Conservation (phyloP, 2,113 vertebrate species). For the Romanogobio albipinnatus region DNA sequence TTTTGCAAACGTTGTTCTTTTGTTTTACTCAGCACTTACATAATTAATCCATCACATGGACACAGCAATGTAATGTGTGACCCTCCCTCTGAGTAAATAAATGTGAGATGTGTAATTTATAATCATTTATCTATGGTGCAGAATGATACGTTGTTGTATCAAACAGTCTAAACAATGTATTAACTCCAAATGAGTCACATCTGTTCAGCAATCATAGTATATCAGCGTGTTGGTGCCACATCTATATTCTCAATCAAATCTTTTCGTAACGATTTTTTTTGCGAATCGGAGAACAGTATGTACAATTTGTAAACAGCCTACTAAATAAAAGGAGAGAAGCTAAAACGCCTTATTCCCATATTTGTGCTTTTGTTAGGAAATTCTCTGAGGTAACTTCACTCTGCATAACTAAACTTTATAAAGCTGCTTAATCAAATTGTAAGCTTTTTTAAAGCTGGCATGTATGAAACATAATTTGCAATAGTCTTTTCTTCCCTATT, state of each 20-base stretch:
- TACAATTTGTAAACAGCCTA: too few relatives aligned
- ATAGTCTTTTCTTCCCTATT: too few relatives aligned
- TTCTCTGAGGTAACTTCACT: too few relatives aligned
- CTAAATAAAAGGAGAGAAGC: too few relatives aligned
- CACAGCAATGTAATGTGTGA: neutral
- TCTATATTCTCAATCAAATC: slow-evolving; percentile 10
- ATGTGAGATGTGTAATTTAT: slow-evolving; percentile 11
- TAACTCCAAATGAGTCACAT: slow-evolving; percentile 60
- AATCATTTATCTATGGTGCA: slow-evolving; percentile 15
- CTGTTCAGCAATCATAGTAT: neutral
- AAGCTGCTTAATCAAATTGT: too few relatives aligned
- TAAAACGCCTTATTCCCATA: too few relatives aligned
- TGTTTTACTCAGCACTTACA: neutral
- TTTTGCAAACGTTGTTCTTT: neutral
- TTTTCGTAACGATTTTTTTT: neutral
- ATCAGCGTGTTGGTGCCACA: neutral
- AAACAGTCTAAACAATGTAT: slow-evolving; percentile 5
- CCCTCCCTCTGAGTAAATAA: neutral
- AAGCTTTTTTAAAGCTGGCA: too few relatives aligned
- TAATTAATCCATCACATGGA: neutral
- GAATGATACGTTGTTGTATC: neutral
- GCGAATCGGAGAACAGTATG: too few relatives aligned
- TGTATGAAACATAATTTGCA: too few relatives aligned
- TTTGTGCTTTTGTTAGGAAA: too few relatives aligned
- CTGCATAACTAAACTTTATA: too few relatives aligned